Percentiles rank a stretch among this genome's conserved stretches.
phyloP scores from a whole-genome alignment of 2,797 vertebrate species.

The Hybognathus amarus region DNA sequence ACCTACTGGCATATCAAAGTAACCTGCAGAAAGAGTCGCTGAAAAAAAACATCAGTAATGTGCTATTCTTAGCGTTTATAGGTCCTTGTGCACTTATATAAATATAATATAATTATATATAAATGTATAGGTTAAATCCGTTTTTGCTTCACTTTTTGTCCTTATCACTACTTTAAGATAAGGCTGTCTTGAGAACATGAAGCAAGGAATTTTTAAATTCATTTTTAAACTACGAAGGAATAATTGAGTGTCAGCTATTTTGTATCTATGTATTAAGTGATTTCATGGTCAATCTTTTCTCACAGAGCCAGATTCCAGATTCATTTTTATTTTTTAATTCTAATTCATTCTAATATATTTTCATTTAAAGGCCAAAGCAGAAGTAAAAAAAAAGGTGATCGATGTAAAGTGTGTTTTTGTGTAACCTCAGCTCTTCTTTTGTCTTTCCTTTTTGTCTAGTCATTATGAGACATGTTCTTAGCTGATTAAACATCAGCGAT shows the following conservation, averaged over 20 bases:
- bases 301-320: neutral
- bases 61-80: neutral
- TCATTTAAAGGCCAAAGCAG: neutral
- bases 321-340: neutral
- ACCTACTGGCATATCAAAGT: neutral
- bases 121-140: neutral
- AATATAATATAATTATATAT: neutral
- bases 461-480: constrained; percentile 23
- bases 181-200: neutral
- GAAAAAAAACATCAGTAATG: neutral
- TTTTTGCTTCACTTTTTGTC: neutral
- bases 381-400: neutral
- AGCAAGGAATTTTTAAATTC: neutral
- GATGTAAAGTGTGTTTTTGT: neutral
- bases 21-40: neutral
- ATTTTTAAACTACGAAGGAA: neutral
- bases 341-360: neutral
- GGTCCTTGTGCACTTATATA: neutral
- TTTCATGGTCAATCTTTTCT: neutral
- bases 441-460: constrained; percentile 26
- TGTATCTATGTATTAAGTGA: neutral
- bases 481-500: constrained; percentile 1
- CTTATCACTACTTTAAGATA: neutral
- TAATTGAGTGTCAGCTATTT: neutral
- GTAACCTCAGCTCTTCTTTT: neutral